phyloP scores from a whole-genome alignment of 2,797 vertebrate species.

The Chromobotia macracanthus region DNA sequence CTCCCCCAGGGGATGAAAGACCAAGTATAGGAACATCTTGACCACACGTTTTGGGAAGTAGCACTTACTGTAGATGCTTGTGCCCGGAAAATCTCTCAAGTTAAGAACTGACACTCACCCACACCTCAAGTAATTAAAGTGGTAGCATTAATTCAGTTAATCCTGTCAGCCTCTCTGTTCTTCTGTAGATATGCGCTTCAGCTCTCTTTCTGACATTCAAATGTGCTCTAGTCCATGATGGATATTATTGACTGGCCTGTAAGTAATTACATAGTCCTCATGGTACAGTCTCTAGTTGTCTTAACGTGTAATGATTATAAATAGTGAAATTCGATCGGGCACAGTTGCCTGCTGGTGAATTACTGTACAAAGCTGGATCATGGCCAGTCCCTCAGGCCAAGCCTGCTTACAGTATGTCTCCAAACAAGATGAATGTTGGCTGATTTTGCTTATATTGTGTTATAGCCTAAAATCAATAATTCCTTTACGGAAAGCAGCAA shows the following conservation, averaged over 20 bases:
- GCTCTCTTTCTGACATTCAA: conserved; percentile 8
- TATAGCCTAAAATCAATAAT: conserved; percentile 54
- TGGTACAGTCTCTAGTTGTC: conserved; percentile 15
- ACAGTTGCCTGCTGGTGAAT: conserved; percentile 28
- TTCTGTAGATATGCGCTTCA: conserved; percentile 10
- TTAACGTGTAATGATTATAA: conserved; percentile 43
- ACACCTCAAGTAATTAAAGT: conserved; percentile 46
- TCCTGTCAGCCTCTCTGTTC: conserved; percentile 21
- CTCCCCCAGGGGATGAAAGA: neutral
- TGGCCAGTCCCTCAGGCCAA: conserved; percentile 34
- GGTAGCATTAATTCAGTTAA: conserved; percentile 44
- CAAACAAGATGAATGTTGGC: conserved; percentile 44
- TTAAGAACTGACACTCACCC: conserved; percentile 20
- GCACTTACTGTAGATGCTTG: neutral
- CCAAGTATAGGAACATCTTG: conserved; percentile 21
- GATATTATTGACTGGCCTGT: conserved; percentile 12
- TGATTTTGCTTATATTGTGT: conserved; percentile 46
- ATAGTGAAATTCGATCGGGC: neutral
- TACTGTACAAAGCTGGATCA: conserved; percentile 42
- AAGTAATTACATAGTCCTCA: conserved; percentile 36
- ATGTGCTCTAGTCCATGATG: conserved; percentile 13
- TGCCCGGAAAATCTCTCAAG: conserved; percentile 36
- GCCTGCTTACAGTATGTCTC: conserved; percentile 14
- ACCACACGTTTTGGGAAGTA: conserved; percentile 24
- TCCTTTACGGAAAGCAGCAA: conserved; percentile 16